Conservation (phyloP, 2,797 vertebrate genomes). For the Notoglanidium macrostoma region DNA sequence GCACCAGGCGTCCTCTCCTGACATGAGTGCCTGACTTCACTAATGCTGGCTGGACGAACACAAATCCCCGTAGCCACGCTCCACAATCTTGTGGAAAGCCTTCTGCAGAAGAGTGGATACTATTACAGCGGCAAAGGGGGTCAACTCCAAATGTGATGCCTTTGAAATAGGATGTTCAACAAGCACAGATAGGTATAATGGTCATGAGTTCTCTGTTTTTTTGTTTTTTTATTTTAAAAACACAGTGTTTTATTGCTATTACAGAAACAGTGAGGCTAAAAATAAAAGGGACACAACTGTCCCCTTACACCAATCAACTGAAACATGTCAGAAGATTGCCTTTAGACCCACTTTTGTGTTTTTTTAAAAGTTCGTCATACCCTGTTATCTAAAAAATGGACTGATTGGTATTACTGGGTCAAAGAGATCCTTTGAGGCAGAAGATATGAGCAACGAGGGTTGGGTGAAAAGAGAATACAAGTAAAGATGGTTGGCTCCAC, state of each 20-base stretch:
- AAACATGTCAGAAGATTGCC: no score
- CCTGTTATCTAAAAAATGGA: neutral
- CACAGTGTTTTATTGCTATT: neutral
- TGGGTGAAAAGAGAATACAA: neutral
- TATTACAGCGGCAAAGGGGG: neutral
- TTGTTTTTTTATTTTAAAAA: neutral
- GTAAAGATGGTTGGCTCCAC: neutral
- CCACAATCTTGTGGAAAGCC: neutral
- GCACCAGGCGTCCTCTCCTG: neutral
- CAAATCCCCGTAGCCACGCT: neutral
- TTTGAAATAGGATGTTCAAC: neutral
- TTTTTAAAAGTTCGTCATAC: neutral
- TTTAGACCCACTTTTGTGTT: neutral
- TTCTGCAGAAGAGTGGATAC: neutral
- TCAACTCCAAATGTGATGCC: neutral
- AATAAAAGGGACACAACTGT: neutral
- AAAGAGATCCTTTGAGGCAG: neutral
- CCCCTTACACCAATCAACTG: no score
- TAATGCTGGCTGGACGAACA: neutral
- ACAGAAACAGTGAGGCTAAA: neutral
- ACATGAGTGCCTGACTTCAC: neutral
- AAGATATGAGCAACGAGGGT: no score
- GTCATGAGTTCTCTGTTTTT: neutral
- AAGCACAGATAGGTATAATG: neutral
- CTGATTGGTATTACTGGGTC: neutral